Base-by-base conservation (phyloP, 2,113 vertebrate species). In the Cavia porcellus region DNA sequence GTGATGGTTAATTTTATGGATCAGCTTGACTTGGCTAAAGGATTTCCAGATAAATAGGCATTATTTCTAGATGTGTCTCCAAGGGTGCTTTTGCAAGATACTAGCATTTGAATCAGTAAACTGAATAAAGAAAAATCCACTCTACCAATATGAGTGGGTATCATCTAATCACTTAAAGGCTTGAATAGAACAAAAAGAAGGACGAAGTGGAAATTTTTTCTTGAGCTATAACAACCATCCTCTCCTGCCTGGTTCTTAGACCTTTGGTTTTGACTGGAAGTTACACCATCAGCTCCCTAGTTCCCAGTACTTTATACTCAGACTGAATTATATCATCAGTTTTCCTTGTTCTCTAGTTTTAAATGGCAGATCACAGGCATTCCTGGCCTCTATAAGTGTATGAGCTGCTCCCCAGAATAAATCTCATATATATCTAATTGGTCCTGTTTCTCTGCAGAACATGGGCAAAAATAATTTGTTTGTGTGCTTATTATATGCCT, bases 1-100 rank as follows among this genome's bases (percentile, higher is more conserved):
- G 50, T 92, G n/a, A 92, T 87, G n/a, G 20, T 80, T 45, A 80
- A 87, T 86, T 91, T 86, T 86, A 42, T 52, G 30, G 77, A 35
- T 57, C 24, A 59, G 32, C 5, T 68, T 91, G 20, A n/a, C 35
- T 81, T 30, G 12, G 11, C 22, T 66, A 75, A 57, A 47, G 59
- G 59, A 85, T 50, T 10, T 25, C 55, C 35, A 83, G 38, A 82
- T 20, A 89, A 22, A 42, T 68, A n/a, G 30, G 12, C 17, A 79
- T 91, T 84, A 64, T 89, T 80, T 50, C 25, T 42, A 42, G 3
- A 10, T 72, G 14, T 81, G 38, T 72, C 7, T 81, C 2, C 32
- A 93, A 66, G n/a, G n/a, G 47, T 20, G 10, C 55, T 17, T 80
- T 81, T 70, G 38, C 45, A 79, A 70, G 72, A 70, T 50, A 59